Conservation (phyloP, 2,888 invertebrate genomes). For the Acrobasis suavella region DNA sequence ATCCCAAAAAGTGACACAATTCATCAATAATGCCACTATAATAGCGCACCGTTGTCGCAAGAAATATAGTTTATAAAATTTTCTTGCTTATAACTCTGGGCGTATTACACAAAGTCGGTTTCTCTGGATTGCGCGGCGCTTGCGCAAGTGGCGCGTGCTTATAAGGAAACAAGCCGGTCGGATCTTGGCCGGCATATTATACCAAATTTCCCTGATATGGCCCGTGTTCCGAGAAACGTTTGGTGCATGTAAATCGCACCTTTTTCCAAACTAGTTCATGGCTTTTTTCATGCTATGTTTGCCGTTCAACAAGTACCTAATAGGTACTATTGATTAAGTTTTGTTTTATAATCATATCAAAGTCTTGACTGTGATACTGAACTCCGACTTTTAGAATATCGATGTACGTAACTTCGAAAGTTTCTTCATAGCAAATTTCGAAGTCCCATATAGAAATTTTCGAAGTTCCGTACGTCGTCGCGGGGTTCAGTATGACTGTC, state of each 20-base stretch:
- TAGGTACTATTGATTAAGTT: background rate
- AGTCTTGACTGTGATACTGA: too few relatives aligned
- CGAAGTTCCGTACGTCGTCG: too few relatives aligned
- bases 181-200: conserved; percentile 48
- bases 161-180: conserved; percentile 55
- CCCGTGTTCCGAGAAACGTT: conserved; percentile 15
- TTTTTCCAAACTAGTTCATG: conserved; percentile 18
- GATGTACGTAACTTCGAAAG: too few relatives aligned
- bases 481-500: too few relatives aligned
- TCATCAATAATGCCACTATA: background rate
- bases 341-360: background rate
- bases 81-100: conserved; percentile 21
- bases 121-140: conserved; percentile 54
- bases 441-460: too few relatives aligned
- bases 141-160: conserved; percentile 56
- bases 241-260: conserved; percentile 15
- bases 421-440: too few relatives aligned
- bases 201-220: conserved; percentile 45
- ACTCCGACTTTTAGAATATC: too few relatives aligned
- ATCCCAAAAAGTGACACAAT: background rate
- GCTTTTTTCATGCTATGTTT: background rate
- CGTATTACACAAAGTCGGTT: conserved; percentile 62
- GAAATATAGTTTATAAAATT: conserved; percentile 11
- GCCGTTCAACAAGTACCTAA: background rate
- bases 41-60: conserved; percentile 1